Percentiles rank a stretch among this genome's conserved stretches.
Evolutionary conservation across 2,797 vertebrate species (phyloP).

Genomic region (Diglossa cyanea): DNA sequence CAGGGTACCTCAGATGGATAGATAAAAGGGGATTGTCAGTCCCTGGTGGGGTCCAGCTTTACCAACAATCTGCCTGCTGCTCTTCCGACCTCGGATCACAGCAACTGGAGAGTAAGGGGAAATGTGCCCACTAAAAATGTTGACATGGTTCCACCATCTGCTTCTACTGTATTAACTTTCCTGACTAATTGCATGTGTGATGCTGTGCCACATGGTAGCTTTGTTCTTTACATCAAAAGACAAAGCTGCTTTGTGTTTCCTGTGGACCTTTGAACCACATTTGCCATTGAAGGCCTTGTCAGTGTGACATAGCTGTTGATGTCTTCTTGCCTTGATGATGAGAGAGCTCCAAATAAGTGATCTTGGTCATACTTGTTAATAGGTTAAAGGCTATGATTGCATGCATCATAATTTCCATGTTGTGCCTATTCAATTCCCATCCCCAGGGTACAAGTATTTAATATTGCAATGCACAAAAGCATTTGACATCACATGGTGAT

Average conservation of each 20-base stretch:
- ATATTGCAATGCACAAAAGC: slow-evolving; percentile 7
- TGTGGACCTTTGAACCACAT: slow-evolving; percentile 10
- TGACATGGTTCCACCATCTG: slow-evolving; percentile 62
- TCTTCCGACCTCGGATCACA: background rate
- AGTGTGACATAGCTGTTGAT: slow-evolving; percentile 28
- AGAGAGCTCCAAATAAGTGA: slow-evolving; percentile 5
- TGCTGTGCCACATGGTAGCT: slow-evolving; percentile 65
- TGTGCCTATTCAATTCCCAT: slow-evolving; percentile 10
- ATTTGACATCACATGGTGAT: background rate
- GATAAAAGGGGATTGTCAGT: background rate
- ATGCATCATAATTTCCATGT: slow-evolving; percentile 44
- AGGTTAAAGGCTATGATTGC: slow-evolving; percentile 40
- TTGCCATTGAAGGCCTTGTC: slow-evolving; percentile 43
- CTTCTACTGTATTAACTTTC: slow-evolving; percentile 64
- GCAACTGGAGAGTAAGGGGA: slow-evolving; percentile 1
- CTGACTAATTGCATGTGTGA: slow-evolving; percentile 62
- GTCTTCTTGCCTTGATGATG: slow-evolving; percentile 55
- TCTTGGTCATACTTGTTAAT: slow-evolving; percentile 46
- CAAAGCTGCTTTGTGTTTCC: slow-evolving; percentile 43
- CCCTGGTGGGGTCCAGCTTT: background rate
- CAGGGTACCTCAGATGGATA: background rate
- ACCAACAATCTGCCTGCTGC: background rate
- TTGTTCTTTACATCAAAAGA: slow-evolving; percentile 56
- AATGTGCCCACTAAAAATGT: slow-evolving; percentile 34
- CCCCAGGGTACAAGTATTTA: slow-evolving; percentile 26